Base-by-base conservation (phyloP, 2,797 vertebrate genomes). In the Tinamus major region DNA sequence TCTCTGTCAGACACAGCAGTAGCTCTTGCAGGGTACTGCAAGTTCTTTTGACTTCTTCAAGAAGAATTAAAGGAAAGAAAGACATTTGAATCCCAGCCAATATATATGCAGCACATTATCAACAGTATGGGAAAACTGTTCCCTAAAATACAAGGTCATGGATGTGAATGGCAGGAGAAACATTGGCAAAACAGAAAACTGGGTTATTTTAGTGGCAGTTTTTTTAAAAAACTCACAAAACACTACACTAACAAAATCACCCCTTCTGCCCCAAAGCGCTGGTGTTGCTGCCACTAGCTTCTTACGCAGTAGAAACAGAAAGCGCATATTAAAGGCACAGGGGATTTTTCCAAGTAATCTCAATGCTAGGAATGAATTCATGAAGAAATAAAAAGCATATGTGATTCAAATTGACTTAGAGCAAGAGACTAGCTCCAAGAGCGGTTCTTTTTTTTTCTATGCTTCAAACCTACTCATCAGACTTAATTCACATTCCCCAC, bases 51-150 rank as follows among this genome's bases (percentile, higher is more conserved):
- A 79, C 24, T 61, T 87, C 63, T 86, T 76, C 56, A 63, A 74
- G 56, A 11, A 88, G 61, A 91, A 93, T 70, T 53, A 88, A 93
- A 93, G 59, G 64, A 90, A 93, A 63, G 17, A 81, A 74, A 67
- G 37, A 31, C 14, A 76, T 90, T 90, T 86, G 70, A 39, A 71
- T 44, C n/a, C 42, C 48, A 46, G 48, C 9, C 49, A 81, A 39
- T 35, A 86, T 10, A 77, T 15, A 53, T 13, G 7, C 15, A 16
- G 8, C 42, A 83, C 37, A 67, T 58, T 1, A 41, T 4, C 55
- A 68, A 65, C 26, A 84, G 48, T 44, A 51, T 35, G 26, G 33
- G 56, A 91, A 84, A 76, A 55, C 15, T 4, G 4, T 23, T 87
- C 8, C 3, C 27, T 74, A 58, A 62, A 90, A 79, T 51, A 46